Evolutionary conservation across 1,140 invertebrate genomes (phyloP).

Genomic region (Lithobius niger): DNA sequence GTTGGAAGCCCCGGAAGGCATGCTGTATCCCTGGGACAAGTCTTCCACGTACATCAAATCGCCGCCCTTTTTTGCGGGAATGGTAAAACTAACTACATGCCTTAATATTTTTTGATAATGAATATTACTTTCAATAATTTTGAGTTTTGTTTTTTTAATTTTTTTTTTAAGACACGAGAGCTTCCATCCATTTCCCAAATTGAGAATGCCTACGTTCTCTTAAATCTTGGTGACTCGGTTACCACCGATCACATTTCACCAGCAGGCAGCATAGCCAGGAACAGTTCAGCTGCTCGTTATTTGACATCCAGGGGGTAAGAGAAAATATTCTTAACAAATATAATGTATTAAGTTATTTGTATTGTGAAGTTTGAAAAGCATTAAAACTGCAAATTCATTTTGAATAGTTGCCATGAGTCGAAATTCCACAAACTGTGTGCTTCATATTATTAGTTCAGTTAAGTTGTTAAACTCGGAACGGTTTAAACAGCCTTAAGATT

Average conservation of each 20-base stretch:
- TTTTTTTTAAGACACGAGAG: constrained; percentile 30
- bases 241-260: constrained; percentile 98
- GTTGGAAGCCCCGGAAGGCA: constrained; percentile 59
- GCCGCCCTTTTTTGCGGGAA: constrained; percentile 90
- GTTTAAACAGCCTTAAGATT: no score
- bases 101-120: neutral
- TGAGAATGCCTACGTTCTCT: constrained; percentile 55
- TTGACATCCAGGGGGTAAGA: constrained; percentile 55
- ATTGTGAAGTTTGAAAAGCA: no score
- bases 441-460: no score
- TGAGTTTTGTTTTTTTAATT: neutral
- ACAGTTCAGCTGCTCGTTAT: constrained; percentile 84
- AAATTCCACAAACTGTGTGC: no score
- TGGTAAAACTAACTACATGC: constrained; percentile 53
- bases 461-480: no score
- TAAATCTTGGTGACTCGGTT: constrained; percentile 86
- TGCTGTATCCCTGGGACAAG: constrained; percentile 83
- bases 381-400: neutral
- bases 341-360: no score
- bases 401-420: neutral
- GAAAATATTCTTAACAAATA: neutral
- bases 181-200: constrained; percentile 31
- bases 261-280: constrained; percentile 90
- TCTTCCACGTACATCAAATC: constrained; percentile 90
- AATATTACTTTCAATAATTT: neutral